Conservation (phyloP, 2,888 invertebrate genomes). For the Drosophila emarginata region DNA sequence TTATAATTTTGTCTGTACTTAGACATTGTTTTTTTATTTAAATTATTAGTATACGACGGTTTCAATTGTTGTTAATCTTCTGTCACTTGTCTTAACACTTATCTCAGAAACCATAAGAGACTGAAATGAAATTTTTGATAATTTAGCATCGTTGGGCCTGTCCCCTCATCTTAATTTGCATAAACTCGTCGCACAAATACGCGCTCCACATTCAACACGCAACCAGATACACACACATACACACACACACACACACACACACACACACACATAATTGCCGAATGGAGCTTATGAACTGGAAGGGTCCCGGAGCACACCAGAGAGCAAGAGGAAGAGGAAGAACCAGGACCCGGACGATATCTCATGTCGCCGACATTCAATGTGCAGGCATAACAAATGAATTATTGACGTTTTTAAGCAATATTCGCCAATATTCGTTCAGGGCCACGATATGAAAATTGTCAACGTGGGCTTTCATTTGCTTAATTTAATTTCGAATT, state of each 20-base stretch:
- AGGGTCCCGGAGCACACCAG: neutral
- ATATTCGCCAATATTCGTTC: conserved; percentile 80
- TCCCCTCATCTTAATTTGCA: conserved; percentile 69
- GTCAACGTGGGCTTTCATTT: conserved; percentile 79
- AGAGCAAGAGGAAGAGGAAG: conserved; percentile 10
- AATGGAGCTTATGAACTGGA: neutral
- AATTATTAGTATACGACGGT: neutral
- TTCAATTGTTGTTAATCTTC: neutral
- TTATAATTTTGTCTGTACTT: no score
- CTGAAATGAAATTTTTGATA: conserved; percentile 10
- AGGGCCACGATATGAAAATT: conserved; percentile 71
- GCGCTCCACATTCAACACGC: conserved; percentile 74
- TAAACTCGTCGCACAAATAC: conserved; percentile 65
- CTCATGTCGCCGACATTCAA: conserved; percentile 80
- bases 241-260: neutral
- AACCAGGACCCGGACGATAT: conserved; percentile 57
- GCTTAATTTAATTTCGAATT: conserved; percentile 74
- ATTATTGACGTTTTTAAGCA: conserved; percentile 83
- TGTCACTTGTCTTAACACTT: neutral
- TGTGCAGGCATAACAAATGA: conserved; percentile 83
- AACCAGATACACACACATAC: conserved; percentile 7
- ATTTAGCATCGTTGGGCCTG: conserved; percentile 2
- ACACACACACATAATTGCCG: neutral
- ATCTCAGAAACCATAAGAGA: neutral
- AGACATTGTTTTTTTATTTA: neutral